A percentile compares a stretch with the other conserved stretches of the same genome.
These are phyloP conservation scores for Castor canadensis DNA, from an alignment of 2,113 vertebrate genomes.

Conservation along the genomic window DNA sequence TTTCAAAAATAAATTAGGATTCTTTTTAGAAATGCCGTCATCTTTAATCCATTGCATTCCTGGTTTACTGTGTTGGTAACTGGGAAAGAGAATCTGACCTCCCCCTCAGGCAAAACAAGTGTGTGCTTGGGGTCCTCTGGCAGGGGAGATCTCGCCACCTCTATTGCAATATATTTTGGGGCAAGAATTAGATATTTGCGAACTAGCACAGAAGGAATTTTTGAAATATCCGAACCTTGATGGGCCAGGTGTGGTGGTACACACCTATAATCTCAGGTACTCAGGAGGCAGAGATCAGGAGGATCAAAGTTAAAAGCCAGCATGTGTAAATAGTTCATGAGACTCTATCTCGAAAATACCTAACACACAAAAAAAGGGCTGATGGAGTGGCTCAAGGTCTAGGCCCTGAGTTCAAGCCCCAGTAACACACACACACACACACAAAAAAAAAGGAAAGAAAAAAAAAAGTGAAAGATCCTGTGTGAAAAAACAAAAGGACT, in stretches of 20 bases:
- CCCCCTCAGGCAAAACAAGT: neutral
- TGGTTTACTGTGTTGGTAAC: neutral
- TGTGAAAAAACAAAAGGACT: no score
- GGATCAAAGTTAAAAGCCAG: no score
- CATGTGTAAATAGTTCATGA: no score
- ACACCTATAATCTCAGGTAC: no score
- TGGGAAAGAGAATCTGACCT: neutral
- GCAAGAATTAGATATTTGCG: neutral
- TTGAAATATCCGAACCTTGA: neutral
- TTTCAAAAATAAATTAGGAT: slow-evolving; percentile 9
- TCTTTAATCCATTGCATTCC: neutral
- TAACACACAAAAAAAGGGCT: no score
- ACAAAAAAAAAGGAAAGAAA: no score
- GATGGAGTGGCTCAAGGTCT: no score
- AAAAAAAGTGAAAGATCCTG: no score
- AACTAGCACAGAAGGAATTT: neutral
- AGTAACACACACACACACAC: no score
- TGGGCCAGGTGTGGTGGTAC: neutral
- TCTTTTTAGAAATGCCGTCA: neutral
- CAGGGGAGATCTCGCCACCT: neutral
- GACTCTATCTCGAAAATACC: no score
- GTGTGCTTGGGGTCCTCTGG: neutral
- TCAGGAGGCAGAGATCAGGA: neutral
- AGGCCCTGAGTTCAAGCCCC: no score
- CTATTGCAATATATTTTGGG: neutral